Evolutionary conservation across 2,888 invertebrate genomes (phyloP).

Genomic region (Clanis bilineata): DNA sequence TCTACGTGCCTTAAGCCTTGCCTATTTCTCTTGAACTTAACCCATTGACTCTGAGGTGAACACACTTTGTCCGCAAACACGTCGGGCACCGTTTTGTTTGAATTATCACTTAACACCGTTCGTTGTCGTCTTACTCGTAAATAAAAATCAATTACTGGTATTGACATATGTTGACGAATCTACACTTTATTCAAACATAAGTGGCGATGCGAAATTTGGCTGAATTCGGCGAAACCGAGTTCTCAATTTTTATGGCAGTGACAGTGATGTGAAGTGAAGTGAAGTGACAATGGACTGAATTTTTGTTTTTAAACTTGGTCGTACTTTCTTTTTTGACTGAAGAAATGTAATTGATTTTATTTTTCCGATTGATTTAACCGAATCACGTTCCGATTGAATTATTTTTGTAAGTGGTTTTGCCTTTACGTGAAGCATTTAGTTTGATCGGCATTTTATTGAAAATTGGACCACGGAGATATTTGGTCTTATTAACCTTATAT

Average conservation of each 20-base stretch:
- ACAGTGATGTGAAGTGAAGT: not conserved
- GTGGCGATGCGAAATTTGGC: no score
- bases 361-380: not conserved
- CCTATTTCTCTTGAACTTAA: conserved; percentile 14
- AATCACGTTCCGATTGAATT: not conserved
- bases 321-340: not conserved
- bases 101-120: conserved; percentile 31
- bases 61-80: conserved; percentile 27
- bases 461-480: no score
- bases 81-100: conserved; percentile 29
- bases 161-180: not conserved
- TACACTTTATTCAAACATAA: not conserved
- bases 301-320: not conserved
- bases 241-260: not conserved
- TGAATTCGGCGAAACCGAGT: not conserved
- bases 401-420: not conserved
- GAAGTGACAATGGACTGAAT: not conserved
- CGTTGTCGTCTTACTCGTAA: not conserved
- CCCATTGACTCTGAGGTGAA: conserved; percentile 25
- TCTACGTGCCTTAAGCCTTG: not conserved
- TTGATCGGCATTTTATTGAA: no score
- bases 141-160: conserved; percentile 24
- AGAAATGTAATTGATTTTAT: not conserved
- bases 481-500: no score
- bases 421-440: no score